phyloP scores from a whole-genome alignment of 2,797 vertebrate genomes.

The Stomatorhinus walkeri region DNA sequence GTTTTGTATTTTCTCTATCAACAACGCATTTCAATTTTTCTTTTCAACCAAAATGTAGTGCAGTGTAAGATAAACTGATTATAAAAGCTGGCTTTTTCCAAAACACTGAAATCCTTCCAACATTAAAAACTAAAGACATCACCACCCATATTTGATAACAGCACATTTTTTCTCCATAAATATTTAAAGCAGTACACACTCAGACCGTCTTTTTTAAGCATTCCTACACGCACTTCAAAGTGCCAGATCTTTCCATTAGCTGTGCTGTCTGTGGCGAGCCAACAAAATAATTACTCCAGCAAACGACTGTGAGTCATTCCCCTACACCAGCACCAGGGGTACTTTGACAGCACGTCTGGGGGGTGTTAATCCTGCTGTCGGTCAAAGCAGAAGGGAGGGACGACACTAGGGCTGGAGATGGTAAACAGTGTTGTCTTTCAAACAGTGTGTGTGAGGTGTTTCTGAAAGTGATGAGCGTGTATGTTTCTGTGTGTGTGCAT shows the following conservation, averaged over 20 bases:
- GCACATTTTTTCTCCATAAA: conserved; percentile 19
- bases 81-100: conserved; percentile 7
- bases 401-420: neutral
- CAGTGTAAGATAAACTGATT: conserved; percentile 4
- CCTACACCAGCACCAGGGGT: neutral
- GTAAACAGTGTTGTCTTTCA: neutral
- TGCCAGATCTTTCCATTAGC: conserved; percentile 10
- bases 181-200: conserved; percentile 20
- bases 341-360: neutral
- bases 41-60: neutral
- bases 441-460: neutral
- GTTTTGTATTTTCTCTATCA: conserved; percentile 3
- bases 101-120: conserved; percentile 9
- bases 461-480: neutral
- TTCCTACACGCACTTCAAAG: conserved; percentile 18
- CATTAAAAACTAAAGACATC: conserved; percentile 7
- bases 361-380: neutral
- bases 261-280: neutral
- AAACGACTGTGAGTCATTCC: neutral
- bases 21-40: neutral
- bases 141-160: conserved; percentile 15
- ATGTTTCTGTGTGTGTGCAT: neutral
- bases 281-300: conserved; percentile 8
- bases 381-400: neutral
- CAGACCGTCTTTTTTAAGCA: neutral